Conservation (phyloP, 1,140 invertebrate genomes). For the Solenopsis invicta region DNA sequence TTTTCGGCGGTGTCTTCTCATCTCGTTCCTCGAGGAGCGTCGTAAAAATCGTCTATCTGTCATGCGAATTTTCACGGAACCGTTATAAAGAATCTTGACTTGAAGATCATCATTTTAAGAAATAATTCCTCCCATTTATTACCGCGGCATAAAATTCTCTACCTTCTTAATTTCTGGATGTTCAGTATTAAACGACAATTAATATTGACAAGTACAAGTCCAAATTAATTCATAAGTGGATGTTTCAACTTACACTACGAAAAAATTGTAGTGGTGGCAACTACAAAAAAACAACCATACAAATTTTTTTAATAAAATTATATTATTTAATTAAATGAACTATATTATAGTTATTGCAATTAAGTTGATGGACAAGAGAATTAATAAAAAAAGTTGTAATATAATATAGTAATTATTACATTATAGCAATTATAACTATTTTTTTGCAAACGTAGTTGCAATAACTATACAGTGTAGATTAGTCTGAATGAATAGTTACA, state of each 20-base stretch:
- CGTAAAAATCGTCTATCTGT: background rate
- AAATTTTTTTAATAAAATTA: too few species aligned
- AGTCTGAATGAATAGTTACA: too few species aligned
- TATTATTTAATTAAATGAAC: too few species aligned
- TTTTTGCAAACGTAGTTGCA: too few species aligned
- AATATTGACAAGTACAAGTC: background rate
- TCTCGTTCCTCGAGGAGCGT: background rate
- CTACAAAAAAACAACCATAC: too few species aligned
- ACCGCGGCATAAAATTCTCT: background rate
- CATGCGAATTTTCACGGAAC: background rate
- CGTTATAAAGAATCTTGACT: background rate
- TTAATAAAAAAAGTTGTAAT: too few species aligned
- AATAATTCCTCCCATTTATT: background rate
- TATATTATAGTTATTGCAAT: too few species aligned
- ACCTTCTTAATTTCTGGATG: background rate
- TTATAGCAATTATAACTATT: too few species aligned
- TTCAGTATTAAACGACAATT: background rate
- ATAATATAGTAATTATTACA: too few species aligned
- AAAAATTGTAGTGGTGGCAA: too few species aligned
- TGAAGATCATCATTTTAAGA: background rate
- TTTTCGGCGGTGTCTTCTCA: constrained; percentile 16
- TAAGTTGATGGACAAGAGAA: background rate
- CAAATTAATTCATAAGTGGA: background rate
- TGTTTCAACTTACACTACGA: background rate
- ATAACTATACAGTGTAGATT: too few species aligned